Conservation (phyloP, 2,113 vertebrate genomes). For the Paedocypris sp. region DNA sequence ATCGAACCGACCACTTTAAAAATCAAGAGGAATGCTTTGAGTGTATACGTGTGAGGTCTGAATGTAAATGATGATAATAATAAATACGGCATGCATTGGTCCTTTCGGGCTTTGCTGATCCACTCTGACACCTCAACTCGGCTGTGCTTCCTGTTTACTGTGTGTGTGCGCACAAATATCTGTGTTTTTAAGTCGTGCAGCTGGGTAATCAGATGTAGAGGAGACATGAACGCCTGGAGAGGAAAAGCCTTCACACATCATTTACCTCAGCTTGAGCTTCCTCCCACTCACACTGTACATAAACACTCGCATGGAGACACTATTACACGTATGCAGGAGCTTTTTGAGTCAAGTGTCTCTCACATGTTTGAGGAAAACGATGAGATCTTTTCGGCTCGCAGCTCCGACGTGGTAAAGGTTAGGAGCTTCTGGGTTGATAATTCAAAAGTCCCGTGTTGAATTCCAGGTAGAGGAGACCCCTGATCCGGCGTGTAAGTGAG, state of each 20-base stretch:
- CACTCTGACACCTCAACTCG: neutral
- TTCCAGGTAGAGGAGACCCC: neutral
- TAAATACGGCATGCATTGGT: neutral
- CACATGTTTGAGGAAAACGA: neutral
- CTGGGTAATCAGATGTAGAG: slow-evolving; percentile 18
- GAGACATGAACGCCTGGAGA: neutral
- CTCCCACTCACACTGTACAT: slow-evolving; percentile 1
- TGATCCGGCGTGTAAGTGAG: neutral
- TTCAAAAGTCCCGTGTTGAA: slow-evolving; percentile 1
- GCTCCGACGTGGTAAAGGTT: neutral
- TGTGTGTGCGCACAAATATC: neutral
- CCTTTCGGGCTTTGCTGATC: neutral
- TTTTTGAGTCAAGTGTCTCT: neutral
- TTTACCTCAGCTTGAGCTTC: neutral
- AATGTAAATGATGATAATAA: neutral
- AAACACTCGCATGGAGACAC: neutral
- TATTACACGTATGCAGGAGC: neutral
- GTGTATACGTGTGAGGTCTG: slow-evolving; percentile 20
- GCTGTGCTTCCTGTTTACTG: slow-evolving; percentile 1
- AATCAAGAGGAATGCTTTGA: neutral
- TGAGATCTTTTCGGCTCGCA: neutral
- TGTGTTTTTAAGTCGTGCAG: slow-evolving; percentile 1
- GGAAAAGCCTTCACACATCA: slow-evolving; percentile 16
- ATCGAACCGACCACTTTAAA: neutral
- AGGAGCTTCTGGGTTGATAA: neutral